A percentile compares a stretch with the other conserved stretches of the same genome.
Conservation (phyloP, 2,113 vertebrate species). For the Nymphicus hollandicus region DNA sequence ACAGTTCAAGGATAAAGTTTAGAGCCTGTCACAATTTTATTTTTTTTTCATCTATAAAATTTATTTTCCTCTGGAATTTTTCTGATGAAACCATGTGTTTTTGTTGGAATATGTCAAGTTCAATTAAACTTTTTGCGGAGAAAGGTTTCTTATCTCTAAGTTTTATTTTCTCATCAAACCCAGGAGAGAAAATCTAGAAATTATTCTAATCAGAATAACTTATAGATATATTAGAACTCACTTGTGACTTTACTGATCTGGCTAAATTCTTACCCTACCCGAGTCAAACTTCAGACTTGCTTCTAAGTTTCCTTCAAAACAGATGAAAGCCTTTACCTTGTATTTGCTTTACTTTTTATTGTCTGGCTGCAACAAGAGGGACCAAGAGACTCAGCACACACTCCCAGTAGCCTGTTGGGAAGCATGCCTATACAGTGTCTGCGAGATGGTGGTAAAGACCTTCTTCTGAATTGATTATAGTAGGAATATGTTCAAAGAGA, state of each 20-base stretch:
- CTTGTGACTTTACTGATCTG: not conserved
- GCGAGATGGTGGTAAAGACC: not conserved
- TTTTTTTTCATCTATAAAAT: not conserved
- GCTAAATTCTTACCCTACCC: not conserved
- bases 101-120: not conserved
- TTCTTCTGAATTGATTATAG: not conserved
- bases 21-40: not conserved
- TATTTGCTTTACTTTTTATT: not conserved
- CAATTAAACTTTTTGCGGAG: not conserved
- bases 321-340: not conserved
- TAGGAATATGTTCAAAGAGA: not conserved
- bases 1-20: not conserved
- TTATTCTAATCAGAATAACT: not conserved
- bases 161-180: not conserved
- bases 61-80: not conserved
- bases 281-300: not conserved
- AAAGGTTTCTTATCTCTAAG: not conserved
- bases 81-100: not conserved
- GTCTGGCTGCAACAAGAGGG: not conserved
- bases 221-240: not conserved
- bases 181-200: not conserved
- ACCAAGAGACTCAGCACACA: fast-evolving
- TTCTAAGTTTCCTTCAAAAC: not conserved
- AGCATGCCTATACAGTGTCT: fast-evolving
- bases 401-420: not conserved